Evolutionary conservation across 2,113 vertebrate species (phyloP), one percentile per base, ranked within the genome.

Genomic region (Acanthochromis polyacanthus): DNA sequence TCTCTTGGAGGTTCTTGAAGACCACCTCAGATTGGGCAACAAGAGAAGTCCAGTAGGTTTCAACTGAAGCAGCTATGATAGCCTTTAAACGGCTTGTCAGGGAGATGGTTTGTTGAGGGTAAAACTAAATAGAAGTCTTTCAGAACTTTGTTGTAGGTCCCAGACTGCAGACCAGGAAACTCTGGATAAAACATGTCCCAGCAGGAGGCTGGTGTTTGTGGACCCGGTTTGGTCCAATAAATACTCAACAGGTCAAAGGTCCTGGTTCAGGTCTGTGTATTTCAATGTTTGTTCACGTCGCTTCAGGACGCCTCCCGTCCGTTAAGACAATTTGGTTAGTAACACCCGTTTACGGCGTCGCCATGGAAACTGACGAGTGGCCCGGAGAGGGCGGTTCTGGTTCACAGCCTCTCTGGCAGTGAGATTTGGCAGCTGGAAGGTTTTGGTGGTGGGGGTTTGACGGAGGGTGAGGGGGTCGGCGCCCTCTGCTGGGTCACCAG

Each of bases 401-500:
- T 36, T 36, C 32, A 36, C 32, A 36, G 48, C 7, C 48, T 19
- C 94, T 93, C 95, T 92, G 91, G 92, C 92, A 7, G 48, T 94
- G 43, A 59, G 28, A 20, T 66, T 71, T 77, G 80, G 82, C 86
- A 83, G 75, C 66, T 70, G 73, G 40, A 14, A 11, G 43, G 14
- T 10, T 74, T 67, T 66, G 93, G 94, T 84, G 46, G 23, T 0
- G 32, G 67, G 16, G 23, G 45, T 32, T 2, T 38, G 5, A 87
- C 0, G 5, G 53, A 23, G 32, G 25, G 23, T 1, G 2, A 15
- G 9, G 4, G 23, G 30, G n/a, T 25, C 5, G 22, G 67, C 11
- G 62, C 58, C 64, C 51, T 20, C 1, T 36, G 10, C 5, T 1
- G 43, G 22, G 94, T 98, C 96, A 98, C 97, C 97, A 98, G 91